phyloP scores from a whole-genome alignment of 2,797 vertebrate species.

The Benthosema pterotum region DNA sequence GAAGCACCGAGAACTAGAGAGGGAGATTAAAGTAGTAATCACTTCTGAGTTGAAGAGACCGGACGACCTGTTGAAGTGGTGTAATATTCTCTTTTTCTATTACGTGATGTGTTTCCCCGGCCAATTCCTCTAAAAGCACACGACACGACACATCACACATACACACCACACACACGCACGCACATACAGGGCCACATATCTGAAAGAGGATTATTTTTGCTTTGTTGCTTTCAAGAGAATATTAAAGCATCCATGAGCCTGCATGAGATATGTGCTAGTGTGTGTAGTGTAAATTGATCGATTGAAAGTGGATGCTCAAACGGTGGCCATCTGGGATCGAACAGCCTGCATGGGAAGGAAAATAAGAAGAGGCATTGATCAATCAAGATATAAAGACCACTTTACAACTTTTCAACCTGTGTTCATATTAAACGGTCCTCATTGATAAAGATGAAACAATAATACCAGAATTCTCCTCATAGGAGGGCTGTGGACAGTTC shows the following conservation, averaged over 20 bases:
- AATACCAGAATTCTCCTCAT: too few relatives aligned
- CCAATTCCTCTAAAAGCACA: slow-evolving; percentile 35
- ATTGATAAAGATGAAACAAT: too few relatives aligned
- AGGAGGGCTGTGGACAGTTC: too few relatives aligned
- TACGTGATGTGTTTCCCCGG: slow-evolving; percentile 42
- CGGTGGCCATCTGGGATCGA: slow-evolving; percentile 20
- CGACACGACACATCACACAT: neutral
- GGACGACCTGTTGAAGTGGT: slow-evolving; percentile 15
- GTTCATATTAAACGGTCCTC: too few relatives aligned
- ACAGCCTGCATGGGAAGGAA: neutral
- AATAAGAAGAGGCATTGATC: too few relatives aligned
- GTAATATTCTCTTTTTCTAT: slow-evolving; percentile 46
- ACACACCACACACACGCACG: too few relatives aligned
- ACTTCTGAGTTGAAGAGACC: slow-evolving; percentile 13
- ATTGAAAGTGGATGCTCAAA: slow-evolving; percentile 5
- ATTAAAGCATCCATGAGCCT: slow-evolving; percentile 1
- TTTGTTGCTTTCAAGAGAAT: too few relatives aligned
- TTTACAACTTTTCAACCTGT: too few relatives aligned
- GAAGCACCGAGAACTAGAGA: slow-evolving; percentile 30
- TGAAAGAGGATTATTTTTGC: too few relatives aligned
- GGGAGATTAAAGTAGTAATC: slow-evolving; percentile 46
- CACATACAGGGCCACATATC: too few relatives aligned
- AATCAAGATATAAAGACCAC: too few relatives aligned
- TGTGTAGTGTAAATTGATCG: slow-evolving; percentile 20
- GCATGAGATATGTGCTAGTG: neutral